Evolutionary conservation across 2,797 vertebrate genomes (phyloP).

Genomic region (Helarctos malayanus): DNA sequence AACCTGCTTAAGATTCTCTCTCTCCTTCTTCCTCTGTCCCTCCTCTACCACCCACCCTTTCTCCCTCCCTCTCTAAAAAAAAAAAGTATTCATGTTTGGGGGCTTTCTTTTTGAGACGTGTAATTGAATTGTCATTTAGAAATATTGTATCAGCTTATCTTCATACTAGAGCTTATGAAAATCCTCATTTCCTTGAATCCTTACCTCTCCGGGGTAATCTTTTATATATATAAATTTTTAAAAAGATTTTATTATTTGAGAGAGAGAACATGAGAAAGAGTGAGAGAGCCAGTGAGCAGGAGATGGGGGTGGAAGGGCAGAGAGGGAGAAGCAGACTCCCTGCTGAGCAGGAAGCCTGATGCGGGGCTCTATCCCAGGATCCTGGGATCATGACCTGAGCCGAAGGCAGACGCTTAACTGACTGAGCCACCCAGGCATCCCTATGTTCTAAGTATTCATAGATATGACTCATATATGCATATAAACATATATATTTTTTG

Average conservation of each 20-base stretch:
- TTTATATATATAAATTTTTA: not conserved
- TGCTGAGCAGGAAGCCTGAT: too few species aligned
- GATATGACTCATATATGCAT: not conserved
- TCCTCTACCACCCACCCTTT: not conserved
- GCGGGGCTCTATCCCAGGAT: too few species aligned
- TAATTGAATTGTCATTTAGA: constrained; percentile 21
- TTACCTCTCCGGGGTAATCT: not conserved
- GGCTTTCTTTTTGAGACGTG: not conserved
- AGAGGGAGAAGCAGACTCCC: too few species aligned
- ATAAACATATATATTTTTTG: not conserved
- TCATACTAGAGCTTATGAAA: not conserved
- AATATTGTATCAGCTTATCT: not conserved
- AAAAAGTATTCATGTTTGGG: not conserved
- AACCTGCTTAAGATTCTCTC: not conserved
- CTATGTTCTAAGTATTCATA: not conserved
- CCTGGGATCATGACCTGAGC: too few species aligned
- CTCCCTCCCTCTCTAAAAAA: not conserved
- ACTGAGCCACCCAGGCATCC: too few species aligned
- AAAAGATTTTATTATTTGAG: too few species aligned
- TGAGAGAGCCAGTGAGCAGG: too few species aligned
- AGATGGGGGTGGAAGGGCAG: too few species aligned
- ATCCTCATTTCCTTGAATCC: constrained; percentile 11
- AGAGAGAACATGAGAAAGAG: too few species aligned
- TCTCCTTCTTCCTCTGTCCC: not conserved
- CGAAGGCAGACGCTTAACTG: too few species aligned